Conservation (phyloP, 2,113 vertebrate species). For the Euleptes europaea region DNA sequence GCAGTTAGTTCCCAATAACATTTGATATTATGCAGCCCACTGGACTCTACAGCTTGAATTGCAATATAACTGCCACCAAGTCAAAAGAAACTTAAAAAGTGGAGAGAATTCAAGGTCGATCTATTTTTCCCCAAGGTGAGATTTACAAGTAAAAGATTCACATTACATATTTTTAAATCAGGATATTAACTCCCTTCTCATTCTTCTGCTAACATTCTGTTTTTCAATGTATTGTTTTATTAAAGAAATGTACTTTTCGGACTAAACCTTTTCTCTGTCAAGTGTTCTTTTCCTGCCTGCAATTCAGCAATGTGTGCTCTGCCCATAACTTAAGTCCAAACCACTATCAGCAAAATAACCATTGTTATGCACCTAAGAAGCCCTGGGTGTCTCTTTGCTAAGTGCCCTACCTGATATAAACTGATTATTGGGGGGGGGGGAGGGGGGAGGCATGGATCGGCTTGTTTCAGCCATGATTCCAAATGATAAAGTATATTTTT, state of each 20-base stretch:
- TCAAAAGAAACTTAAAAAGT: background rate
- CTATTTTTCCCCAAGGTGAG: background rate
- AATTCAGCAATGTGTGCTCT: background rate
- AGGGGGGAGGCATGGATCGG: no score
- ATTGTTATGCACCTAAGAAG: background rate
- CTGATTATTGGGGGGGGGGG: no score
- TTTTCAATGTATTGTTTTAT: background rate
- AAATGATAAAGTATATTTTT: no score
- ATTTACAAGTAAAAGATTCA: background rate
- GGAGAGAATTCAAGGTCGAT: constrained; percentile 8
- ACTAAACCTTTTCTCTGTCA: background rate
- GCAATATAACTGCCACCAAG: constrained; percentile 31
- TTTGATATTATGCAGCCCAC: constrained; percentile 38
- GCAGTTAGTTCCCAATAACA: constrained; percentile 33
- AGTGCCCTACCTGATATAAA: no score
- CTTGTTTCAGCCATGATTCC: no score
- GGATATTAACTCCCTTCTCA: background rate
- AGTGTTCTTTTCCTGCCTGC: background rate
- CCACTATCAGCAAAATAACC: background rate
- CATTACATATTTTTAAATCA: background rate
- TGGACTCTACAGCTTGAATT: background rate
- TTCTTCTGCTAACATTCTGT: background rate
- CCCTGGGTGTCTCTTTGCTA: no score
- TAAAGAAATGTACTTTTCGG: background rate
- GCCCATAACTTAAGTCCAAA: background rate